phyloP scores from a whole-genome alignment of 2,797 vertebrate genomes.

The Hybognathus amarus region DNA sequence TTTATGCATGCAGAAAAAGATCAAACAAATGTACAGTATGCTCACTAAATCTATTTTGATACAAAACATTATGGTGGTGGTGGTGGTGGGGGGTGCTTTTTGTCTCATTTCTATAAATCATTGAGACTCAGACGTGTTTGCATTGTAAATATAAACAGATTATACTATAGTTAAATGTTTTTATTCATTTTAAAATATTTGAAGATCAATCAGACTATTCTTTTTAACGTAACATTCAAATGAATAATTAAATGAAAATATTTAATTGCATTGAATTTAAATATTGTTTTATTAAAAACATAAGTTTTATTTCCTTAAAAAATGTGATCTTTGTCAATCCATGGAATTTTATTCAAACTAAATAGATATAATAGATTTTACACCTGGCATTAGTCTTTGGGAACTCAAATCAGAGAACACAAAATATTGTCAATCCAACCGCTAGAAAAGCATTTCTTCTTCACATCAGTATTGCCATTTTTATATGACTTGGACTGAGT shows the following conservation, averaged over 20 bases:
- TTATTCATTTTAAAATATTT: not conserved
- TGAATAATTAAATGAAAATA: not conserved
- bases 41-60: slow-evolving; percentile 62
- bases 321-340: not conserved
- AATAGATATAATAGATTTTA: too few relatives aligned
- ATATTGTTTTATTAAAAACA: not conserved
- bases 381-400: not conserved
- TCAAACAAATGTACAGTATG: slow-evolving; percentile 73
- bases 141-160: not conserved
- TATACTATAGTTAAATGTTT: rapidly evolving
- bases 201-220: not conserved
- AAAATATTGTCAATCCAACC: not conserved
- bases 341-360: not conserved
- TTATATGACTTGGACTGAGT: slow-evolving; percentile 15
- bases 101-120: slow-evolving; percentile 11
- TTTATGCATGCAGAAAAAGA: slow-evolving; percentile 73
- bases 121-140: not conserved
- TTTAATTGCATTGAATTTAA: not conserved
- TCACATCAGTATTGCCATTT: not conserved
- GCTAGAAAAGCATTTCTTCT: not conserved
- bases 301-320: not conserved
- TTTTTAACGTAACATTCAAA: not conserved
- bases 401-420: not conserved
- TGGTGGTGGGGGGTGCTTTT: not conserved
- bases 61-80: not conserved